Evolutionary conservation across 2,888 invertebrate genomes (phyloP).

Genomic region (Drosophila flavopinicola): DNA sequence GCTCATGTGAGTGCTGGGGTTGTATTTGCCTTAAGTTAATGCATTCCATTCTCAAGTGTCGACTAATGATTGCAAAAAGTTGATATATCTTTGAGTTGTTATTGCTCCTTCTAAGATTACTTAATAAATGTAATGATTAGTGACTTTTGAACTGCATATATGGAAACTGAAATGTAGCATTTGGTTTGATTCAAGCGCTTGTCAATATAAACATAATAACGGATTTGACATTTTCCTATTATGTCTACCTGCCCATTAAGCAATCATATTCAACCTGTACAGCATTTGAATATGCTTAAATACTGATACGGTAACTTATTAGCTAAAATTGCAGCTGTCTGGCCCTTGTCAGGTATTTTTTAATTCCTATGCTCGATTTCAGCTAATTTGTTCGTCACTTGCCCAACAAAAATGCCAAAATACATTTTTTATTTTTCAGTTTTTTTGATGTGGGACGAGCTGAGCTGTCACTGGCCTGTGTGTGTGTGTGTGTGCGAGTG

Average conservation of each 20-base stretch:
- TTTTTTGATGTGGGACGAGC: conserved; percentile 32
- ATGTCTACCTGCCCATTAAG: too few relatives aligned
- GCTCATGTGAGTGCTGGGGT: background rate
- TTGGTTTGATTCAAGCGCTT: background rate
- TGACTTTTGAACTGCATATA: too few relatives aligned
- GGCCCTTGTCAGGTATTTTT: conserved; percentile 54
- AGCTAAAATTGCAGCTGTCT: conserved; percentile 40
- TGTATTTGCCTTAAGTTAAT: too few relatives aligned
- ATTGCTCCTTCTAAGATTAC: background rate
- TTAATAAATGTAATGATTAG: background rate
- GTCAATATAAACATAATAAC: conserved; percentile 1
- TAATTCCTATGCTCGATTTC: conserved; percentile 63
- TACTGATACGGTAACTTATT: conserved; percentile 17
- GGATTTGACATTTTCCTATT: background rate
- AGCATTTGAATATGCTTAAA: conserved; percentile 7
- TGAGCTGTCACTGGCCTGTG: background rate
- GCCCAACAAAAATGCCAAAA: conserved; percentile 49
- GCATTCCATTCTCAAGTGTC: too few relatives aligned
- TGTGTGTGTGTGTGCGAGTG: background rate
- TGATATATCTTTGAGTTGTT: background rate
- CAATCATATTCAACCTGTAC: too few relatives aligned
- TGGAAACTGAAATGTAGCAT: too few relatives aligned
- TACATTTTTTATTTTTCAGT: conserved; percentile 21
- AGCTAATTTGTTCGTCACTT: conserved; percentile 75
- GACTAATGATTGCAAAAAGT: background rate